Base-by-base conservation (phyloP, 2,113 vertebrate species). In the Capreolus pygargus region DNA sequence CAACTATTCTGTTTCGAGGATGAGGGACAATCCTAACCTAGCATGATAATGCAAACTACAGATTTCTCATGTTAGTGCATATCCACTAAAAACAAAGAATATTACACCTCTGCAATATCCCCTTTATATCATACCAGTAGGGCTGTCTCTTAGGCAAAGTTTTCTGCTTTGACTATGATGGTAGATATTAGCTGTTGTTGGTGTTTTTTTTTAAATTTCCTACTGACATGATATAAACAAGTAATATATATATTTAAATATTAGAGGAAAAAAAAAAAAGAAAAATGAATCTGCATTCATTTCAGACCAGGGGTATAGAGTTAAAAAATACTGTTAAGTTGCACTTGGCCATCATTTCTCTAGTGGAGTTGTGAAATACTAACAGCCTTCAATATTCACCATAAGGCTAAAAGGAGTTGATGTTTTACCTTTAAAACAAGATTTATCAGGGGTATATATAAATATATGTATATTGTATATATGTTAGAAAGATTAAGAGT, bases 391-490 rank as follows among this genome's bases (percentile, higher is more conserved):
- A 94, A 8, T 89, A 92, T 91, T 98, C 97, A 98, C 97, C 97
- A 74, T 96, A 97, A 98, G 98, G 98, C 98, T 98, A 98, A 97
- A 98, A 98, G 96, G 95, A 97, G 97, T 98, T 98, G 96, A 98
- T 95, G 93, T 98, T 98, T 99, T 98, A 98, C 97, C 98, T 98
- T 98, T 98, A 98, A 98, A 98, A 98, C 98, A 98, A 98, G 98
- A 98, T 98, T 98, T 98, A 98, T 99, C 98, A 99, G 99, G 98
- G 99, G 98, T 99, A 99, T 99, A 98, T 99, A 99, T 99, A 96
- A 96, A 97, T 98, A 97, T 83, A 99, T 98, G 98, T 99, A 99
- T 99, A 99, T 98, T 99, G 98, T 99, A 99, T 98, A 99, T 99
- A 99, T 99, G 98, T 98, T 99, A 98, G 98, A 98, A 98, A 98